A percentile compares a stretch with the other conserved stretches of the same genome.
phyloP scores from a whole-genome alignment of 2,888 invertebrate genomes.

The Cremastobaeus sp. region DNA sequence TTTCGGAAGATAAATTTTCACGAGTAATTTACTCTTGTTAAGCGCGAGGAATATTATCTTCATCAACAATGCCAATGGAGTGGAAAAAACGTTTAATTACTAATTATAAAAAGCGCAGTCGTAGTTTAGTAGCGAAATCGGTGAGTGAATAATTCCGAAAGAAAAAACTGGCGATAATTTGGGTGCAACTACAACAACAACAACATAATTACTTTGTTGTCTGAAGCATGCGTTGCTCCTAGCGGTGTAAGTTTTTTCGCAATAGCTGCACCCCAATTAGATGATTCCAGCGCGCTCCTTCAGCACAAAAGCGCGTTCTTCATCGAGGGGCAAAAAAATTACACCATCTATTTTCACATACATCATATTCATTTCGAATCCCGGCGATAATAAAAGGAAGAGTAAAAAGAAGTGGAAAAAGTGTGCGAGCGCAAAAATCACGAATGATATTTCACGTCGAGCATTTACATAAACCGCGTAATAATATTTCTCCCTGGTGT shows the following conservation, averaged over 20 bases:
- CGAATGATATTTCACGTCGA: constrained; percentile 44
- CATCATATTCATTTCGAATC: constrained; percentile 28
- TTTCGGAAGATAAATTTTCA: too few species aligned
- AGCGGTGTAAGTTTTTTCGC: background rate
- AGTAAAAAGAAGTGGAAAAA: background rate
- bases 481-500: constrained; percentile 37
- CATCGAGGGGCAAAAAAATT: constrained; percentile 8
- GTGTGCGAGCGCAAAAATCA: constrained; percentile 6
- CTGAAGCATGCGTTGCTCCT: background rate
- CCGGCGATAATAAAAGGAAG: background rate
- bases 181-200: background rate
- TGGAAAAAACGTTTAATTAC: too few species aligned
- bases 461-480: constrained; percentile 44
- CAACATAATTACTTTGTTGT: too few species aligned
- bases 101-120: too few species aligned
- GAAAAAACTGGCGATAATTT: too few species aligned
- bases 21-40: too few species aligned
- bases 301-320: constrained; percentile 7
- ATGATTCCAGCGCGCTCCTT: constrained; percentile 6
- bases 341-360: constrained; percentile 17
- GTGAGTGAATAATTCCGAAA: too few species aligned
- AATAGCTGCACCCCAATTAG: constrained; percentile 12
- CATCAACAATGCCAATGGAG: too few species aligned
- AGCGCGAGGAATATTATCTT: too few species aligned
- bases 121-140: too few species aligned